phyloP scores from a whole-genome alignment of 2,888 invertebrate species.

The Poecilobothrus nobilitatus region DNA sequence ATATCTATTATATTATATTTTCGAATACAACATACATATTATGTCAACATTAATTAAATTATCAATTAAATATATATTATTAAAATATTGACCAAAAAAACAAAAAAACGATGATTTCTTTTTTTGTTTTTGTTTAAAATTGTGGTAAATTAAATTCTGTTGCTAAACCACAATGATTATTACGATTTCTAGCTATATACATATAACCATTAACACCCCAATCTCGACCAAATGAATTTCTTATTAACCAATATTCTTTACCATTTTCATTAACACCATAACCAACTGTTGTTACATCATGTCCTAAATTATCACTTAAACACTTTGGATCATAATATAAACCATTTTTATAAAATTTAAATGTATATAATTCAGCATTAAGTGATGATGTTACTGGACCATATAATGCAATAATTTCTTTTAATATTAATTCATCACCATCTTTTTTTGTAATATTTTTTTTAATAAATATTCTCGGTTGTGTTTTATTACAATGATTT shows the following conservation, averaged over 20 bases:
- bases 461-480: neutral
- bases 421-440: slow-evolving; percentile 55
- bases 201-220: slow-evolving; percentile 78
- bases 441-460: neutral
- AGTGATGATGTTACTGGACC: slow-evolving; percentile 76
- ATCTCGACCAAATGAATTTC: slow-evolving; percentile 51
- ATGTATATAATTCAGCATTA: slow-evolving; percentile 66
- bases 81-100: too few relatives aligned
- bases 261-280: slow-evolving; percentile 17
- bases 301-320: slow-evolving; percentile 52
- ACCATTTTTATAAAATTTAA: slow-evolving; percentile 68
- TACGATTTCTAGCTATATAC: slow-evolving; percentile 67
- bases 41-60: too few relatives aligned
- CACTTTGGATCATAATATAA: slow-evolving; percentile 70
- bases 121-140: too few relatives aligned
- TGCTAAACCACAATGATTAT: slow-evolving; percentile 77
- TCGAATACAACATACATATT: too few relatives aligned
- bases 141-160: neutral
- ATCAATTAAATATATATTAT: too few relatives aligned
- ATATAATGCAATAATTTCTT: slow-evolving; percentile 58
- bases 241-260: slow-evolving; percentile 44
- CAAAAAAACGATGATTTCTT: too few relatives aligned
- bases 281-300: slow-evolving; percentile 46
- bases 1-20: too few relatives aligned
- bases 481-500: neutral